phyloP scores from a whole-genome alignment of 2,113 vertebrate genomes.

The Jacana jacana region DNA sequence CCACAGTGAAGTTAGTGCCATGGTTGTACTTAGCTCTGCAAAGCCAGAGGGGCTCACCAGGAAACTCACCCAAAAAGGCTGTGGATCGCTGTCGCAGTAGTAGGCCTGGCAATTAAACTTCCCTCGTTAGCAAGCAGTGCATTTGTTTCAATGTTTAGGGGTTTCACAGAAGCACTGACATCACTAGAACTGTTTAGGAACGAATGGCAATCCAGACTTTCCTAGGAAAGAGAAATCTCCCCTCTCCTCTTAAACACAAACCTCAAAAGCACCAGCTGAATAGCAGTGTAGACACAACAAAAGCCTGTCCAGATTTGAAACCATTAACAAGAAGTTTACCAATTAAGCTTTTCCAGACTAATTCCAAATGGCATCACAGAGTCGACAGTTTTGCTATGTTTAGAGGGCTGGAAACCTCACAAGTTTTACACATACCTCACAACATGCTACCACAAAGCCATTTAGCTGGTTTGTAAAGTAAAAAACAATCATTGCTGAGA shows the following conservation, averaged over 20 bases:
- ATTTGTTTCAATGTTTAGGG: background rate
- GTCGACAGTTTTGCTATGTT: background rate
- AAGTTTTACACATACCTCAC: background rate
- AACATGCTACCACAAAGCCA: accelerated
- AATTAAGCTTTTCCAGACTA: background rate
- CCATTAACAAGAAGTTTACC: background rate
- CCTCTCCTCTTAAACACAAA: background rate
- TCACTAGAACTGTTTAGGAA: background rate
- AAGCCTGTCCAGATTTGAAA: background rate
- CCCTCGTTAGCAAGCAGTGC: background rate
- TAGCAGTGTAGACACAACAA: background rate
- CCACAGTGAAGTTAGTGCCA: background rate
- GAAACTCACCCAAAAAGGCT: background rate
- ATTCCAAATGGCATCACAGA: background rate
- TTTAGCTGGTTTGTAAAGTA: background rate
- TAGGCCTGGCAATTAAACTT: background rate
- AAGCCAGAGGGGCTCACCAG: background rate
- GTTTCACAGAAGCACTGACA: background rate
- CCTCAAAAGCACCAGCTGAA: background rate
- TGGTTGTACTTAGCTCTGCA: background rate
- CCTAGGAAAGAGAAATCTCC: background rate
- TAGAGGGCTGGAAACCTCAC: background rate
- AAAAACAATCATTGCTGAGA: background rate
- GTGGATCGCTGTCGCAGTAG: background rate
- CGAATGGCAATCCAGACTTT: background rate